Conservation (phyloP, 2,888 invertebrate genomes). For the Margaritifera margaritifera region DNA sequence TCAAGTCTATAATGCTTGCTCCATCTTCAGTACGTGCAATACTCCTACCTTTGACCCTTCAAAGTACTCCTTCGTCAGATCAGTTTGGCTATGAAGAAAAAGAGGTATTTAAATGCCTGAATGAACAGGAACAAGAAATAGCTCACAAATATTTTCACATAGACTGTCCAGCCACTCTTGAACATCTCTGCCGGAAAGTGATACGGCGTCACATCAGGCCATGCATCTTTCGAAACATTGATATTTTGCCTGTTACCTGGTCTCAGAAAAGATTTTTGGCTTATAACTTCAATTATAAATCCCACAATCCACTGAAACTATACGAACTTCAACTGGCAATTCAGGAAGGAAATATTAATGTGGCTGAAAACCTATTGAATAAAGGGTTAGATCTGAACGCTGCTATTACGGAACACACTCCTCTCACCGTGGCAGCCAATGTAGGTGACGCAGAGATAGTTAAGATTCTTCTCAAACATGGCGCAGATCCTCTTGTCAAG, state of each 20-base stretch:
- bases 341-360: conserved; percentile 8
- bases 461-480: conserved; percentile 11
- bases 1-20: neutral
- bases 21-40: neutral
- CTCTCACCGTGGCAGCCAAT: conserved; percentile 17
- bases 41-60: neutral
- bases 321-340: conserved; percentile 20
- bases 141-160: neutral
- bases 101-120: too few species aligned
- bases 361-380: conserved; percentile 7
- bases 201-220: conserved; percentile 17
- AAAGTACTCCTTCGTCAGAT: too few species aligned
- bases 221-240: conserved; percentile 21
- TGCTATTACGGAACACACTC: conserved; percentile 12
- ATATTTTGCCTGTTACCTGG: conserved; percentile 21
- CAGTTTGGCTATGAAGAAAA: too few species aligned
- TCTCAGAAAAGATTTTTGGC: conserved; percentile 22
- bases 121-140: too few species aligned
- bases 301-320: conserved; percentile 10
- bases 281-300: conserved; percentile 6
- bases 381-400: conserved; percentile 19
- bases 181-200: conserved; percentile 14
- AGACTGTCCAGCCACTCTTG: conserved; percentile 15
- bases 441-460: conserved; percentile 2
- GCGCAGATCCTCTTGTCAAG: conserved; percentile 5